Evolutionary conservation across 2,797 vertebrate genomes (phyloP).

Genomic region (Alectoris magna): DNA sequence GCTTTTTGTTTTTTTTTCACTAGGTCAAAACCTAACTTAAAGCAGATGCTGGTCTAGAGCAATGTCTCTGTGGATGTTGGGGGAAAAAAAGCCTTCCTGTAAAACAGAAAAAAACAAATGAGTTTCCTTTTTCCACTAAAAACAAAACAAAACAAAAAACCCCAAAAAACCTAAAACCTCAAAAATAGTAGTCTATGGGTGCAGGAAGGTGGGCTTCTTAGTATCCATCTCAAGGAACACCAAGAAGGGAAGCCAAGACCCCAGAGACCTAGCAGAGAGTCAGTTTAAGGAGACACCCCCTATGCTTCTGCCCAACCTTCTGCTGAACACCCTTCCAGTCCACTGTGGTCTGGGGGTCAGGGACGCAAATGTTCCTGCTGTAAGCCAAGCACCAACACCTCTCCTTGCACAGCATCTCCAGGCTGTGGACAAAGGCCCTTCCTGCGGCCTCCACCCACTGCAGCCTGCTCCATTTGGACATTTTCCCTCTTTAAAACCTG

Average conservation of each 20-base stretch:
- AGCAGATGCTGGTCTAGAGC: conserved; percentile 46
- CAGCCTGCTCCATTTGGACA: neutral
- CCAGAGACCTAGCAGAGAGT: neutral
- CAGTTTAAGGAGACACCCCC: neutral
- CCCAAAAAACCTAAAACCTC: fast-evolving
- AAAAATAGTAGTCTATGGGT: neutral
- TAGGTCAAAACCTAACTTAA: conserved; percentile 49
- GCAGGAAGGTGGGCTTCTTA: neutral
- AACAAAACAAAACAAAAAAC: fast-evolving
- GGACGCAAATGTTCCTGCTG: neutral
- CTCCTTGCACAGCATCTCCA: neutral
- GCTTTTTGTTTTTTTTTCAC: neutral
- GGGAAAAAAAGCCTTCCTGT: neutral
- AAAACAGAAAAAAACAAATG: neutral
- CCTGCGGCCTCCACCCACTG: neutral
- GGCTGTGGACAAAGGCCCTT: neutral
- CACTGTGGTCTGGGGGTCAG: neutral
- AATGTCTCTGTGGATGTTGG: neutral
- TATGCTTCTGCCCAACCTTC: neutral
- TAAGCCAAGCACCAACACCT: neutral
- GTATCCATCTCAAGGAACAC: neutral
- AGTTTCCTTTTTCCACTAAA: neutral
- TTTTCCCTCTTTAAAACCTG: neutral
- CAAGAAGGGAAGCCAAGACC: neutral
- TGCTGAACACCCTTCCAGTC: neutral